Evolutionary conservation across 2,888 invertebrate species (phyloP), one percentile per base, ranked within the genome.

Genomic region (Apamea monoglypha): DNA sequence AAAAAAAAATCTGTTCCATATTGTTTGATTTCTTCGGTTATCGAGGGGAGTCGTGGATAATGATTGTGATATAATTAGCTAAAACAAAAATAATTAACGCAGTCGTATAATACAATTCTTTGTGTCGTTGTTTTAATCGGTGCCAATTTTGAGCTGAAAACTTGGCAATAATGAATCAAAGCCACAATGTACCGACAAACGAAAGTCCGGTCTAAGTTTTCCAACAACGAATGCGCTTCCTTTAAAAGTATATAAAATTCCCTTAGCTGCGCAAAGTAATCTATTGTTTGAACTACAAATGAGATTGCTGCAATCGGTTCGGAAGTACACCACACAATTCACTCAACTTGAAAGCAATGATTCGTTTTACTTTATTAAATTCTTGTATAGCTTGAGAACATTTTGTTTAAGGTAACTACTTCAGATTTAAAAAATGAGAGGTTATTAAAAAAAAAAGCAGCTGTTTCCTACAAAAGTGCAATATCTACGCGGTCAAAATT

Each of bases 221-320:
- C 16, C 14, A 59, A 44, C 67, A 67, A 25, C 21, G 50, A 29
- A 12, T n/a, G 66, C 40, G 29, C 32, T 73, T 67, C 40, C 40
- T 67, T 50, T 32, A 32, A 14, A 61, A 73, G 69, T 64, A 36
- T 63, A 50, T 56, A 53, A 25, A 61, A 76, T 81, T 61, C 29
- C 32, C 16, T 63, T 40, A 75, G 47, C 12, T 21, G 53, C 32
- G 66, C 10, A 47, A 68, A 77, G 50, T 21, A 44, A 44, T n/a
- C 29, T 32, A 56, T 56, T 71, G 77, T 72, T 77, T 32, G 16
- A 72, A 82, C 61, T 61, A 72, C 25, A 63, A 68, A 82, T 56
- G 50, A 36, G 47, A 81, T 77, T 68, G 40, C 44, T 76, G 29
- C 50, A 71, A 36, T 59, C 66, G 25, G 29, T 14, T 78, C 16